phyloP scores from a whole-genome alignment of 2,888 invertebrate species.

The Trichopoda pennipes region DNA sequence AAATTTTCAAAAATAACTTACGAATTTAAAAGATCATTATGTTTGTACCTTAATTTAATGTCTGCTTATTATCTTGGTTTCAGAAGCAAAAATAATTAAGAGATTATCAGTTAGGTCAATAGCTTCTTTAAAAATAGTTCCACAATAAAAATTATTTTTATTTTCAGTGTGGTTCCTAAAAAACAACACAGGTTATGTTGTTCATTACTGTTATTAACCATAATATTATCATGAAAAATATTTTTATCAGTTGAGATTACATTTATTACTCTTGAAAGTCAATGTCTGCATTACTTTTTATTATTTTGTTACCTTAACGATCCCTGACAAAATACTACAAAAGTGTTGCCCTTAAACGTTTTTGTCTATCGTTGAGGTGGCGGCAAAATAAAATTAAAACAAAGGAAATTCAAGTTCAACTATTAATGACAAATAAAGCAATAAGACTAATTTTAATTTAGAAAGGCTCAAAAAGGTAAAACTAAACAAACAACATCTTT shows the following conservation, averaged over 20 bases:
- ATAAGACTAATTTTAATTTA: conserved; percentile 48
- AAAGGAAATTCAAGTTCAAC: conserved; percentile 52
- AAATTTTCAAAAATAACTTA: too few relatives aligned
- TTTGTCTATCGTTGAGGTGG: conserved; percentile 2
- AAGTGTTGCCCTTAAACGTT: neutral
- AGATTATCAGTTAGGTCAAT: neutral
- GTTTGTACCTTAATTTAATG: too few relatives aligned
- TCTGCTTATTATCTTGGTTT: too few relatives aligned
- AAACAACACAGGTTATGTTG: neutral
- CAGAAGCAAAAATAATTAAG: conserved; percentile 16
- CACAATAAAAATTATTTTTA: neutral
- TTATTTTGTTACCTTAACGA: neutral
- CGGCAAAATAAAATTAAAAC: conserved; percentile 26
- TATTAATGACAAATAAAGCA: conserved; percentile 48
- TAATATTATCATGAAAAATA: conserved; percentile 9
- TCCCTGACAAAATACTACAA: conserved; percentile 1
- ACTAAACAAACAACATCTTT: conserved; percentile 29
- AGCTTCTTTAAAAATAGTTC: neutral
- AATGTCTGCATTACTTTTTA: conserved; percentile 3
- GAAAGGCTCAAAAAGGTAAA: conserved; percentile 35
- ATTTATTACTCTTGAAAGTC: conserved; percentile 4
- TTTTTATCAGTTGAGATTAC: conserved; percentile 45
- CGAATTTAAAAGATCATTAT: too few relatives aligned
- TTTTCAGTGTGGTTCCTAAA: neutral
- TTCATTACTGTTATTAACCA: too few relatives aligned